These are phyloP conservation scores for Talpa occidentalis DNA, from an alignment of 2,113 vertebrate genomes.

Conservation along the genomic window DNA sequence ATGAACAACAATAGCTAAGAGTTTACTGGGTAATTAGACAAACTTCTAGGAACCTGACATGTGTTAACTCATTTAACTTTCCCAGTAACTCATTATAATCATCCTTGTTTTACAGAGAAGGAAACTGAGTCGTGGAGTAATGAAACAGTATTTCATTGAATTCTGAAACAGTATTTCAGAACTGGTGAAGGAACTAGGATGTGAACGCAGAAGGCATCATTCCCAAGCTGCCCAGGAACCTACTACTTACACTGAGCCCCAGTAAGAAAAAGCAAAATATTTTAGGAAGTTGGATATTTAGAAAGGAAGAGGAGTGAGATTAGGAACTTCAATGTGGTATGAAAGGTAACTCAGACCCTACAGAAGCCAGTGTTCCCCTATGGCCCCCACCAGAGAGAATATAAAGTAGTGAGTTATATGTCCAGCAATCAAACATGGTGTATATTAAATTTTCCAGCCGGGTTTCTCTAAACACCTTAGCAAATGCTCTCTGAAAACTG, in stretches of 20 bases:
- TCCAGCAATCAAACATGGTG: background rate
- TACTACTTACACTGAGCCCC: background rate
- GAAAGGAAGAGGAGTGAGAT: background rate
- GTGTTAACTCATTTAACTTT: slow-evolving; percentile 24
- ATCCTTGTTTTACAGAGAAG: background rate
- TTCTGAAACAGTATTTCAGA: too few species aligned
- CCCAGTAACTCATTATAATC: background rate
- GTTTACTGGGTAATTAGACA: background rate
- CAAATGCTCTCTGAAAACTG: slow-evolving; percentile 58
- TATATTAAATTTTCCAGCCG: slow-evolving; percentile 33
- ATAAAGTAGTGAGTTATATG: background rate
- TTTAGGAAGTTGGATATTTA: background rate
- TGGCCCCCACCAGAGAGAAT: slow-evolving; percentile 16
- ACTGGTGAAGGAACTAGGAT: background rate
- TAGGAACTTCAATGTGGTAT: background rate
- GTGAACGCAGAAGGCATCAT: background rate
- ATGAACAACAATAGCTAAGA: background rate
- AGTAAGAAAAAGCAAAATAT: background rate
- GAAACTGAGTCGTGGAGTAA: background rate
- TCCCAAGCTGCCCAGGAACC: background rate
- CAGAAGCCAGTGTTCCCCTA: background rate
- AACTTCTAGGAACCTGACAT: background rate
- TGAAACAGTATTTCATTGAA: slow-evolving; percentile 43
- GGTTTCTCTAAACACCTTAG: slow-evolving; percentile 45
- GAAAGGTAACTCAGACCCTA: background rate